A percentile compares a stretch with the other conserved stretches of the same genome.
Evolutionary conservation across 2,888 invertebrate species (phyloP).

Genomic region (Tiphia femorata): DNA sequence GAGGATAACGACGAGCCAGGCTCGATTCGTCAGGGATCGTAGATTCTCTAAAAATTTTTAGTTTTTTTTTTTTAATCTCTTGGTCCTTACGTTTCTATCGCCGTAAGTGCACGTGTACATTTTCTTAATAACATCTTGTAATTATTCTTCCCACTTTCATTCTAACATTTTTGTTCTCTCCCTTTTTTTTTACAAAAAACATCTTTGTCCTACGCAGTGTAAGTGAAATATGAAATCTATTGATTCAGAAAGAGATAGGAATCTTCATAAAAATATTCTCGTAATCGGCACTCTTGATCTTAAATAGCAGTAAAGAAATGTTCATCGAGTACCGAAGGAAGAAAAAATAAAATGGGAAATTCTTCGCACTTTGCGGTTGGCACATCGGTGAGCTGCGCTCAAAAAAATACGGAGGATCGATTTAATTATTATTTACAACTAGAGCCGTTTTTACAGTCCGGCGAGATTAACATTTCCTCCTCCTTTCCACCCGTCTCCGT

Average conservation of each 20-base stretch:
- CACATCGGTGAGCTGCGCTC: conserved; percentile 18
- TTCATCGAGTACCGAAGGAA: too few species aligned
- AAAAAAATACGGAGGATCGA: conserved; percentile 1
- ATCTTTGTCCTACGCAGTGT: too few species aligned
- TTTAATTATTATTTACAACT: background rate
- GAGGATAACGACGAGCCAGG: conserved; percentile 13
- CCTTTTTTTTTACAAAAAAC: too few species aligned
- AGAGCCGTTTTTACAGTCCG: background rate
- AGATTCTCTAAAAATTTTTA: conserved; percentile 18
- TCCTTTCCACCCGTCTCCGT: too few species aligned
- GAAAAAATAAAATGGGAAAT: background rate
- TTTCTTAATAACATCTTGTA: conserved; percentile 11
- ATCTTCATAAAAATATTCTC: too few species aligned
- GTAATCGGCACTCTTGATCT: too few species aligned
- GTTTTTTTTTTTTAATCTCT: too few species aligned
- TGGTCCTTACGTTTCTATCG: conserved; percentile 38
- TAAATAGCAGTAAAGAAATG: too few species aligned
- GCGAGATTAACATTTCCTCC: background rate
- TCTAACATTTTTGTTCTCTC: background rate
- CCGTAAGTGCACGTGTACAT: conserved; percentile 7
- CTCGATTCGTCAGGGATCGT: conserved; percentile 7
- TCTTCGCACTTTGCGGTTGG: conserved; percentile 24
- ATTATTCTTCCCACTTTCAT: background rate
- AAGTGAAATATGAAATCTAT: too few species aligned
- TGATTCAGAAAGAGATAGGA: too few species aligned